A percentile compares a stretch with the other conserved stretches of the same genome.
Evolutionary conservation across 2,888 invertebrate species (phyloP).

Genomic region (Dicyrtoma fusca): DNA sequence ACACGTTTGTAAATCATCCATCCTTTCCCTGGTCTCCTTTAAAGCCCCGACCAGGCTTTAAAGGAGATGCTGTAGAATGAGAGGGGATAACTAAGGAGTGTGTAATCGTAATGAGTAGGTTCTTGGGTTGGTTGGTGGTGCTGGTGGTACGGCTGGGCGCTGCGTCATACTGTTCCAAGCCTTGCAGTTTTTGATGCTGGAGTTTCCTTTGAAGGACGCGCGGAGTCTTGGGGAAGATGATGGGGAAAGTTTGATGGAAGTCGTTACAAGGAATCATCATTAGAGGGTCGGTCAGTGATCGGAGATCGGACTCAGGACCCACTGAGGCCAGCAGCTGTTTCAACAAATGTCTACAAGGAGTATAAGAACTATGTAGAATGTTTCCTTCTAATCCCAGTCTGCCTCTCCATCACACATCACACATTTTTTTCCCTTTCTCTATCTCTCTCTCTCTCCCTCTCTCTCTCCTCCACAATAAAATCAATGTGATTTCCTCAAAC

Average conservation of each 20-base stretch:
- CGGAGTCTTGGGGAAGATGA: slow-evolving; percentile 4
- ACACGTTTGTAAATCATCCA: no score
- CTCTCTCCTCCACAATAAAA: slow-evolving; percentile 12
- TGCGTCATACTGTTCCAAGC: no score
- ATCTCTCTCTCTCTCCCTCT: neutral
- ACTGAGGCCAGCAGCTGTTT: slow-evolving; percentile 19
- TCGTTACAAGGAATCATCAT: slow-evolving; percentile 20
- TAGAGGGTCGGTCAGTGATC: slow-evolving; percentile 14
- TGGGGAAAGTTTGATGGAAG: slow-evolving; percentile 18
- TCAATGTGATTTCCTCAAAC: slow-evolving; percentile 20
- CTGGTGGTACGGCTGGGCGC: no score
- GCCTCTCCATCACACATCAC: slow-evolving; percentile 7
- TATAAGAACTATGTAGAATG: neutral
- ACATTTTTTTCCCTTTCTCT: neutral
- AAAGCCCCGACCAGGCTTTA: no score
- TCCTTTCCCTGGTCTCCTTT: no score
- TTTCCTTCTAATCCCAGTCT: neutral
- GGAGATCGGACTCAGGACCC: neutral
- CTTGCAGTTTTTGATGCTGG: no score
- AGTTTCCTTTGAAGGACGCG: neutral
- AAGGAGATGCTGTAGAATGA: no score
- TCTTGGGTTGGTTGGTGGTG: no score
- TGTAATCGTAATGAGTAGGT: no score
- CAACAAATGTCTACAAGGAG: slow-evolving; percentile 11
- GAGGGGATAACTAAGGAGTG: no score